Conservation (phyloP, 2,888 invertebrate species). For the Dermolepida albohirtum region DNA sequence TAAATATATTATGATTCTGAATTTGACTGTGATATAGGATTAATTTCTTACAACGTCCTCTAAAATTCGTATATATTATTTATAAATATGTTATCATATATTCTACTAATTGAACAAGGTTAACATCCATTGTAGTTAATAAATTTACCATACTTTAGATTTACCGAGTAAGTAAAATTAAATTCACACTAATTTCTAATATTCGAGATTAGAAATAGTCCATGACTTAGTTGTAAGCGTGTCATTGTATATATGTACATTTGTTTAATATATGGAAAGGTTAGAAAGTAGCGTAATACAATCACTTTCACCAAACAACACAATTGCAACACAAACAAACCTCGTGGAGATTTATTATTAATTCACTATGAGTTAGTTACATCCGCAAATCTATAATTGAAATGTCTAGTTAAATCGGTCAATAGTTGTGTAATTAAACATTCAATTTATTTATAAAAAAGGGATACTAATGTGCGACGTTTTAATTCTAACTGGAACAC, state of each 20-base stretch:
- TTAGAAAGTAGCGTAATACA: constrained; percentile 40
- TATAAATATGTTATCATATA: no score
- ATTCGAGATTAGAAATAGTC: neutral
- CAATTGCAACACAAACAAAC: constrained; percentile 36
- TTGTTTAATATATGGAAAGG: constrained; percentile 34
- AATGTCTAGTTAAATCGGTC: constrained; percentile 15
- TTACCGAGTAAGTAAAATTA: no score
- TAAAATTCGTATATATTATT: no score
- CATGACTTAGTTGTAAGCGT: neutral
- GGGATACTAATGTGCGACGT: neutral
- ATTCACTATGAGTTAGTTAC: constrained; percentile 18
- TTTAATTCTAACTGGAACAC: neutral
- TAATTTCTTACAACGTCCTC: no score
- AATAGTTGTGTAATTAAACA: constrained; percentile 13
- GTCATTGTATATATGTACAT: neutral
- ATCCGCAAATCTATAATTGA: constrained; percentile 26
- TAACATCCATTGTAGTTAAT: no score
- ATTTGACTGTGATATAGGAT: no score
- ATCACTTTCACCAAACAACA: constrained; percentile 43
- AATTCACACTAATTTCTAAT: no score
- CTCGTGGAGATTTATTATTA: constrained; percentile 17
- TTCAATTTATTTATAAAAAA: neutral
- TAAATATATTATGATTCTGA: no score
- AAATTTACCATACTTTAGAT: no score
- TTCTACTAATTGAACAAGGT: no score